These are phyloP conservation scores for Lithophane ornitopus DNA, from an alignment of 2,888 invertebrate species.

Conservation along the genomic window DNA sequence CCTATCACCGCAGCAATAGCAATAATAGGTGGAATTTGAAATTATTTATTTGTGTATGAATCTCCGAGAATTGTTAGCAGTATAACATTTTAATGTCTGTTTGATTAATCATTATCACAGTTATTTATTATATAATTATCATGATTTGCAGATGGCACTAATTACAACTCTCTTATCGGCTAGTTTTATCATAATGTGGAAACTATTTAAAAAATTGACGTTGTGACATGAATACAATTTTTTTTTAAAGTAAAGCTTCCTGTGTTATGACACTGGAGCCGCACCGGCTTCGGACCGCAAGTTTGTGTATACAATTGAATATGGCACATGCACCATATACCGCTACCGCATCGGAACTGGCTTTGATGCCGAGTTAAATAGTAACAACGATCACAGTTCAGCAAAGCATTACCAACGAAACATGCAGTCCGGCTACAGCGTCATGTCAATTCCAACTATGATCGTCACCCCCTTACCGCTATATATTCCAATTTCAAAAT, in stretches of 20 bases:
- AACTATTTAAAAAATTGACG: not conserved
- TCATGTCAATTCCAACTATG: not conserved
- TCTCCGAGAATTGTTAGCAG: not conserved
- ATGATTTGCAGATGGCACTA: not conserved
- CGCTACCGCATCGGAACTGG: too few species aligned
- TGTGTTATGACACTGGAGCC: too few species aligned
- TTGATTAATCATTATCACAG: not conserved
- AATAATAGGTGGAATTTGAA: conserved; percentile 69
- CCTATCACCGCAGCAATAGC: conserved; percentile 68
- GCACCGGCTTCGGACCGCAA: too few species aligned
- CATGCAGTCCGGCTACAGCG: too few species aligned
- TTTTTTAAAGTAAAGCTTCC: too few species aligned
- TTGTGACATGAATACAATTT: too few species aligned
- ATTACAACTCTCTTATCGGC: not conserved
- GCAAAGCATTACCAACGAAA: too few species aligned
- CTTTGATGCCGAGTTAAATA: too few species aligned
- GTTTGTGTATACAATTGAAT: too few species aligned
- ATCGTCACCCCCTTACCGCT: not conserved
- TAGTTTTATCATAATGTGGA: not conserved
- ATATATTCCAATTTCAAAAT: not conserved
- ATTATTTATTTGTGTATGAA: conserved; percentile 55
- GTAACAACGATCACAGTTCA: too few species aligned
- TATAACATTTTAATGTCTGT: not conserved
- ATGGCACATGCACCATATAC: too few species aligned
- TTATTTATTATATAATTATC: not conserved